These are phyloP conservation scores for Ceyx cyanopectus DNA, from an alignment of 2,113 vertebrate species.

Conservation along the genomic window DNA sequence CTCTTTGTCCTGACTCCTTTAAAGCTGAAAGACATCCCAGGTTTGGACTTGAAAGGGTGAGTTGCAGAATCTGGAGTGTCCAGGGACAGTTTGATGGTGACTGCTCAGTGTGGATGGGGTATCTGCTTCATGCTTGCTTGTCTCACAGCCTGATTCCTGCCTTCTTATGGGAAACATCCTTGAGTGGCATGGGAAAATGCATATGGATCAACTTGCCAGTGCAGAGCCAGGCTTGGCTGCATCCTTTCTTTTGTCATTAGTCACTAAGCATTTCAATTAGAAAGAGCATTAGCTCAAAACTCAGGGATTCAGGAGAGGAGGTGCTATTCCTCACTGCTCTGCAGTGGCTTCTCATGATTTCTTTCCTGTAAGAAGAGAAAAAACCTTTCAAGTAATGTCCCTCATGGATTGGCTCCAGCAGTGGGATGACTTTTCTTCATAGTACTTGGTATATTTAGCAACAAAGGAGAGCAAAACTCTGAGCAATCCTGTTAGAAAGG, in stretches of 20 bases:
- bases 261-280: constrained; percentile 27
- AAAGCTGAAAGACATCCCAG: not conserved
- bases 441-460: not conserved
- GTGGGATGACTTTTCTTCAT: not conserved
- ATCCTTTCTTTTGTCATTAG: constrained; percentile 34
- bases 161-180: not conserved
- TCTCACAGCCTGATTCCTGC: not conserved
- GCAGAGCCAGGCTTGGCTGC: not conserved
- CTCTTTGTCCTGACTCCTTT: too few species aligned
- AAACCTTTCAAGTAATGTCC: constrained; percentile 27
- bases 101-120: not conserved
- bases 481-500: not conserved
- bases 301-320: constrained; percentile 35
- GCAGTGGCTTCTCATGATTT: not conserved
- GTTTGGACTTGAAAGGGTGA: not conserved
- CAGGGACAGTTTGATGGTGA: not conserved
- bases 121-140: not conserved
- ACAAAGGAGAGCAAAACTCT: not conserved
- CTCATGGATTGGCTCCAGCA: not conserved
- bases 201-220: not conserved
- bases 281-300: constrained; percentile 36
- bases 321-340: not conserved
- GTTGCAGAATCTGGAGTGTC: not conserved
- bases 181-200: not conserved
- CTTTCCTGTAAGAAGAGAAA: constrained; percentile 15